A percentile compares a stretch with the other conserved stretches of the same genome.
Evolutionary conservation across 2,113 vertebrate species (phyloP).

Genomic region (Hippopotamus amphibius): DNA sequence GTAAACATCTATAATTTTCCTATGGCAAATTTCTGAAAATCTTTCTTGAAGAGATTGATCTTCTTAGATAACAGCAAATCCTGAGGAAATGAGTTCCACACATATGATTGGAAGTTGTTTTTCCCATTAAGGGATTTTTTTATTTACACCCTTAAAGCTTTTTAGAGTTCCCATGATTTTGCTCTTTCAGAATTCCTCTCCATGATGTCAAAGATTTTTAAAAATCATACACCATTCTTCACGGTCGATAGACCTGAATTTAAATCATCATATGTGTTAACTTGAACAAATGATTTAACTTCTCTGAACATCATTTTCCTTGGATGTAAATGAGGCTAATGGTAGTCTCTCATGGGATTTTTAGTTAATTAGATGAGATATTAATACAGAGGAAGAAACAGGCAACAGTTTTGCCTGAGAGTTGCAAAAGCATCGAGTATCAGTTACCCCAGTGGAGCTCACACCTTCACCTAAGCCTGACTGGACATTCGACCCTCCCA

Average conservation of each 20-base stretch:
- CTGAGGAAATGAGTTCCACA: neutral
- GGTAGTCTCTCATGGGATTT: neutral
- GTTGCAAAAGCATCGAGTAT: neutral
- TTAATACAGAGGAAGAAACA: neutral
- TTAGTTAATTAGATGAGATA: neutral
- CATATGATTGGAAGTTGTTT: neutral
- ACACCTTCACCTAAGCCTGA: neutral
- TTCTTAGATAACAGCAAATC: neutral
- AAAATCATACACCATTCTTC: neutral
- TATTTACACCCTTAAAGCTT: conserved; percentile 27
- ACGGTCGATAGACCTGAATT: neutral
- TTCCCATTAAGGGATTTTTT: neutral
- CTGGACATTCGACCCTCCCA: neutral
- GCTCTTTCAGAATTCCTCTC: neutral
- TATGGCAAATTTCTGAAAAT: conserved; percentile 25
- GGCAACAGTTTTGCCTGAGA: neutral
- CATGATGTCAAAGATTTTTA: neutral
- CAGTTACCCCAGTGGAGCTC: no score
- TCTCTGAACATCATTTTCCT: neutral
- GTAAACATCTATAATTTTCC: conserved; percentile 23
- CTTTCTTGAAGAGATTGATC: neutral
- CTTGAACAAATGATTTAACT: neutral
- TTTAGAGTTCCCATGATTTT: neutral
- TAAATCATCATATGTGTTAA: neutral
- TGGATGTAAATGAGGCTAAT: neutral